Base-by-base conservation (phyloP, 2,797 vertebrate species). In the Gambusia yucatana region DNA sequence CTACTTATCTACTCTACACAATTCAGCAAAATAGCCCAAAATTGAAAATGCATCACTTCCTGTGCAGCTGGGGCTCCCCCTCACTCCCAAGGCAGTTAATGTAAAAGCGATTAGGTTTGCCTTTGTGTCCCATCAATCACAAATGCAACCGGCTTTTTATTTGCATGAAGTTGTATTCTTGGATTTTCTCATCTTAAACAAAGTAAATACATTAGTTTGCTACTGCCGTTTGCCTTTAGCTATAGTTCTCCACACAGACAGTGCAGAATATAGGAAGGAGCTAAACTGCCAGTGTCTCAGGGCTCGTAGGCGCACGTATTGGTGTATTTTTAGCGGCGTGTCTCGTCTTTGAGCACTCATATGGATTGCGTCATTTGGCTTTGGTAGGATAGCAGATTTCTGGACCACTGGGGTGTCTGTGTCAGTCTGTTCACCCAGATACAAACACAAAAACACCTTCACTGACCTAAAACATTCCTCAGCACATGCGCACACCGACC, bases 331-430 rank as follows among this genome's bases (percentile, higher is more conserved):
- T 83, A 85, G 80, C 84, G 73, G 33, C 77, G 72, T 33, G 78
- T 63, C 65, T 77, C 71, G 17, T 47, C 84, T 69, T 84, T 17
- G 74, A 71, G 82, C 79, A 48, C 17, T 84, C 79, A 50, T 79
- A 87, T 82, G 79, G 47, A 78, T 82, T 67, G 69, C 94, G 92
- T 95, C 91, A 94, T 90, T 93, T 94, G 93, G 92, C 93, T 90
- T 76, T 44, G 78, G 80, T 77, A 44, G 52, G 76, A 63, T 87
- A 91, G 90, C 94, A 95, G 93, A 91, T 94, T 94, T 95, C 76
- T 14, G 75, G 81, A 82, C 84, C 87, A 73, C 91, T 39, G 77
- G 89, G 92, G 91, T 90, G 92, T 92, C 88, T 83, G 83, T 91
- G 87, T 92, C 87, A 84, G 85, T 93, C 88, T 94, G 93, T 94